Conservation (phyloP, 2,888 invertebrate genomes). For the Noctuana brunneofusca region DNA sequence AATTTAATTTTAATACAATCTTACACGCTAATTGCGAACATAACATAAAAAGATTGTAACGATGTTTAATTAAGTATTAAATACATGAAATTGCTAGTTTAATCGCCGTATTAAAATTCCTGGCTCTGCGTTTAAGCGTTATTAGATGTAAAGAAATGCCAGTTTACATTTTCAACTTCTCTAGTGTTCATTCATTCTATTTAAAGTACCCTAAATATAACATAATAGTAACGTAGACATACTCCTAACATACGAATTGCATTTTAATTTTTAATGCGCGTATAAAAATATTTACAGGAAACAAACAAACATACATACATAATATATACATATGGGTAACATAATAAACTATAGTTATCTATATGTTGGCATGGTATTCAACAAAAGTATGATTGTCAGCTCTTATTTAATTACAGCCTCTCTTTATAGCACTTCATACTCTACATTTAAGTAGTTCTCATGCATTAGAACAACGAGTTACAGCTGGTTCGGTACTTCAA, state of each 20-base stretch:
- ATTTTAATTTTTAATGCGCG: no score
- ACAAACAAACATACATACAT: no score
- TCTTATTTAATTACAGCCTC: constrained; percentile 1
- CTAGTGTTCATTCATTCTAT: no score
- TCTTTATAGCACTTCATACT: not conserved
- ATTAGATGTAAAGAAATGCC: not conserved
- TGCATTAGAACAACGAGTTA: constrained; percentile 5
- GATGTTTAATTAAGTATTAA: not conserved
- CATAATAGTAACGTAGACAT: no score
- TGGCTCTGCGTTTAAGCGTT: not conserved
- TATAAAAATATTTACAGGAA: no score
- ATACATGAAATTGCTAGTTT: not conserved
- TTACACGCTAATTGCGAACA: not conserved
- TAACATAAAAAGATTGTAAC: not conserved
- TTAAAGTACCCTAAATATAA: no score
- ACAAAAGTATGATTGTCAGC: not conserved
- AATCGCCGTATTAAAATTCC: not conserved
- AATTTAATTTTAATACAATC: not conserved
- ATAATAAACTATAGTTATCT: no score
- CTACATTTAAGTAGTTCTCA: constrained; percentile 21
- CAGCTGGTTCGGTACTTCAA: constrained; percentile 24
- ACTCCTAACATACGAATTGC: no score
- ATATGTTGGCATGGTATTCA: no score
- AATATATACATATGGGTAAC: no score
- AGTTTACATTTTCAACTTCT: not conserved